These are phyloP conservation scores for Podocnemis expansa DNA, from an alignment of 2,113 vertebrate genomes.

Conservation along the genomic window DNA sequence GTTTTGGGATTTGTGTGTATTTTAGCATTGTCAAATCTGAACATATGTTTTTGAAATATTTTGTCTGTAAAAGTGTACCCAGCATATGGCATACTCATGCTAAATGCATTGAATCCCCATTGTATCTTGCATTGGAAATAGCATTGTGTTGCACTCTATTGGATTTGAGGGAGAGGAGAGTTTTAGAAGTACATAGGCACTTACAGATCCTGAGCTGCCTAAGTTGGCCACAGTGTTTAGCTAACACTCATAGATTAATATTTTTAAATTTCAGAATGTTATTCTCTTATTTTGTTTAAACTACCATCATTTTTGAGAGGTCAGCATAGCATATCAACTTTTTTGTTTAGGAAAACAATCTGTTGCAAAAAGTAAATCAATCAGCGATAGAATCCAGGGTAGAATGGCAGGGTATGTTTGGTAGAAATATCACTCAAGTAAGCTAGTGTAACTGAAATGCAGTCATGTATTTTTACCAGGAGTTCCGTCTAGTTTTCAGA, in stretches of 20 bases:
- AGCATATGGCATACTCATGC: background rate
- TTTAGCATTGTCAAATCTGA: background rate
- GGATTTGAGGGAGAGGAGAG: background rate
- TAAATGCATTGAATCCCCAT: background rate
- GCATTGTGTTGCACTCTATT: background rate
- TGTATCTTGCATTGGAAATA: background rate
- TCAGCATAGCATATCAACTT: background rate
- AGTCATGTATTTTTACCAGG: background rate
- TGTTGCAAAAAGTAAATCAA: slow-evolving; percentile 16
- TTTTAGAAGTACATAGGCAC: background rate
- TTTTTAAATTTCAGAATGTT: background rate
- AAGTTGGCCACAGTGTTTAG: background rate
- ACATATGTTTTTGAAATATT: background rate
- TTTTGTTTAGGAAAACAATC: slow-evolving; percentile 44
- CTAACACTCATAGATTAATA: background rate
- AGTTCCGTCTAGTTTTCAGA: background rate
- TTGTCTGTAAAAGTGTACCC: background rate
- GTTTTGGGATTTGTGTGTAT: background rate
- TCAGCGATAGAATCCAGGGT: slow-evolving; percentile 17
- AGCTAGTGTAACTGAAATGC: background rate
- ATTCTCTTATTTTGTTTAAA: background rate
- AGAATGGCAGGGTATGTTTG: background rate
- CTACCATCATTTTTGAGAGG: background rate
- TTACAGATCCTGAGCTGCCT: background rate
- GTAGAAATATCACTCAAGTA: background rate